Percentiles rank a stretch among this genome's conserved stretches.
Conservation (phyloP, 1,140 invertebrate genomes). For the Planococcus citri region DNA sequence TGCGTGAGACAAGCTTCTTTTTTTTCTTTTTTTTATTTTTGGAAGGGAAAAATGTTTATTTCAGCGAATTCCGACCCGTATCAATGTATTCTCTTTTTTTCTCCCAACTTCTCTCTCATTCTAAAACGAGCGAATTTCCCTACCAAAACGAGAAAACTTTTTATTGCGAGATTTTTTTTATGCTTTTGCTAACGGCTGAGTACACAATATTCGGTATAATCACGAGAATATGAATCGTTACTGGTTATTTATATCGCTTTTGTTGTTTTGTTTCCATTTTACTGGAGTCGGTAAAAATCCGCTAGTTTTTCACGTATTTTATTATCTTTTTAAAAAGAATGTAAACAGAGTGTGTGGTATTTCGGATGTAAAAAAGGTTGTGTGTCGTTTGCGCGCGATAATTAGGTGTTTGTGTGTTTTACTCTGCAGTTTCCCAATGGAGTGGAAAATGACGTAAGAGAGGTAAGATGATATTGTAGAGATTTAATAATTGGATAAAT, state of each 20-base stretch:
- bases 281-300: neutral
- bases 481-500: too few relatives aligned
- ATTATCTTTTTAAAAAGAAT: neutral
- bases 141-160: neutral
- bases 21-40: too few relatives aligned
- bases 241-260: slow-evolving; percentile 11
- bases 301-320: neutral
- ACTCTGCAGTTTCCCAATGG: too few relatives aligned
- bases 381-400: too few relatives aligned
- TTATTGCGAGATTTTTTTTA: slow-evolving; percentile 12
- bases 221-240: slow-evolving; percentile 10
- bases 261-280: slow-evolving; percentile 13
- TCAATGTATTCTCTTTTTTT: slow-evolving; percentile 11
- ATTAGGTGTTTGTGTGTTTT: too few relatives aligned
- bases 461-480: too few relatives aligned
- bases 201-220: slow-evolving; percentile 19
- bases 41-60: slow-evolving; percentile 12
- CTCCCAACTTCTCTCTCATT: neutral
- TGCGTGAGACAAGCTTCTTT: neutral
- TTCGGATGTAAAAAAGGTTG: too few relatives aligned
- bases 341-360: too few relatives aligned
- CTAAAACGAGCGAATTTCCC: neutral
- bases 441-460: too few relatives aligned
- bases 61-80: slow-evolving; percentile 6
- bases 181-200: slow-evolving; percentile 13